These are phyloP conservation scores for Carcina quercana DNA, from an alignment of 2,888 invertebrate species.

Conservation along the genomic window DNA sequence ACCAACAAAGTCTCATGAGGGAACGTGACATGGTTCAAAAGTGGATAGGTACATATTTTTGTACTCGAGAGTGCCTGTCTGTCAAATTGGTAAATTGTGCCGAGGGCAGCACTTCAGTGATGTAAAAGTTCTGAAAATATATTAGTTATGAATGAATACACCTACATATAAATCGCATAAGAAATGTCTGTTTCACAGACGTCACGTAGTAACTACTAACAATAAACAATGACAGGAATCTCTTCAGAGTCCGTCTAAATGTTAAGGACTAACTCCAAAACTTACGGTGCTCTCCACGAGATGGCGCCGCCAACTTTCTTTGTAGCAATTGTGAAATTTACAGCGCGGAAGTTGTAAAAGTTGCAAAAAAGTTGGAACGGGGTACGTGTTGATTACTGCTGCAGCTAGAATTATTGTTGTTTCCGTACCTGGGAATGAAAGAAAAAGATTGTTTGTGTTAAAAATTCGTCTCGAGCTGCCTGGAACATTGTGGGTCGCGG, in stretches of 20 bases:
- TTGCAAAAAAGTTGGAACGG: conserved; percentile 16
- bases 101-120: no score
- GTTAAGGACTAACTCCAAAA: conserved; percentile 33
- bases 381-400: conserved; percentile 25
- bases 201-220: not conserved
- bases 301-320: conserved; percentile 32
- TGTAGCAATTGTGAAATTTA: conserved; percentile 41
- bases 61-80: no score
- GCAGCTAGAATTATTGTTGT: conserved; percentile 13
- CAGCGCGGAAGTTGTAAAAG: conserved; percentile 16
- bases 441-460: conserved; percentile 5
- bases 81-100: no score
- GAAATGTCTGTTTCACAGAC: no score
- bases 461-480: not conserved
- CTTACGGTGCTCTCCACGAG: conserved; percentile 27
- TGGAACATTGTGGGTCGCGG: no score
- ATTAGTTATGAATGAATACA: no score
- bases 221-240: conserved; percentile 5
- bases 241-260: conserved; percentile 22
- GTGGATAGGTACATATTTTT: no score
- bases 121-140: no score
- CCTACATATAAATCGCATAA: no score
- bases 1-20: no score
- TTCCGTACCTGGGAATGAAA: conserved; percentile 39
- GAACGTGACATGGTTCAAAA: no score